These are phyloP conservation scores for Reinhardtius hippoglossoides DNA, from an alignment of 2,113 vertebrate species.

Conservation along the genomic window DNA sequence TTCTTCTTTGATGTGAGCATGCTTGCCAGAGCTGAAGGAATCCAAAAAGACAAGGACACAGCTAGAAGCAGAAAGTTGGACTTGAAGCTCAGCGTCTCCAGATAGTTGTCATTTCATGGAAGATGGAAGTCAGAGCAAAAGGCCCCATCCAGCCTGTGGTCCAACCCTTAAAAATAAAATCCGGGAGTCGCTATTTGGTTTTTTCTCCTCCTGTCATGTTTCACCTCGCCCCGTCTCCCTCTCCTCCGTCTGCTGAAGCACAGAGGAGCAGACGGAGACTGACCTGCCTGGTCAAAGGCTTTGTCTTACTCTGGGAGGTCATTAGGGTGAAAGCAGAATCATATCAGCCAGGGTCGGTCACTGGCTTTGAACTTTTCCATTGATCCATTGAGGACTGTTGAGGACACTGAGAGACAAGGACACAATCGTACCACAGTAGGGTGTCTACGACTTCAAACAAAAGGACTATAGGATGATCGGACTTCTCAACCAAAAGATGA, in stretches of 20 bases:
- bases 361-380: constrained; percentile 34
- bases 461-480: no score
- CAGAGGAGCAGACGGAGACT: not conserved
- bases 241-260: constrained; percentile 14
- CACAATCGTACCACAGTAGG: no score
- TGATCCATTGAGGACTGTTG: constrained; percentile 14
- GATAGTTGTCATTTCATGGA: constrained; percentile 20
- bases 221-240: constrained; percentile 7
- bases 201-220: constrained; percentile 28
- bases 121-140: constrained; percentile 45
- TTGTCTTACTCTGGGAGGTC: constrained; percentile 41
- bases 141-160: constrained; percentile 10
- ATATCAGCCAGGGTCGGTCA: constrained; percentile 47
- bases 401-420: not conserved
- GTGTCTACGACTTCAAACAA: no score
- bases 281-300: constrained; percentile 9
- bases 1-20: constrained; percentile 18
- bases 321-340: constrained; percentile 6
- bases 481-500: no score
- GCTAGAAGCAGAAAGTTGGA: constrained; percentile 12
- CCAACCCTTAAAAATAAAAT: constrained; percentile 28
- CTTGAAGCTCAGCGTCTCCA: constrained; percentile 10
- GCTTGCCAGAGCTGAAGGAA: constrained; percentile 22
- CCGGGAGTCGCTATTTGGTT: constrained; percentile 33
- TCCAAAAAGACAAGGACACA: constrained; percentile 37